phyloP scores from a whole-genome alignment of 1,140 invertebrate genomes.

The Lasaia peninsularis region DNA sequence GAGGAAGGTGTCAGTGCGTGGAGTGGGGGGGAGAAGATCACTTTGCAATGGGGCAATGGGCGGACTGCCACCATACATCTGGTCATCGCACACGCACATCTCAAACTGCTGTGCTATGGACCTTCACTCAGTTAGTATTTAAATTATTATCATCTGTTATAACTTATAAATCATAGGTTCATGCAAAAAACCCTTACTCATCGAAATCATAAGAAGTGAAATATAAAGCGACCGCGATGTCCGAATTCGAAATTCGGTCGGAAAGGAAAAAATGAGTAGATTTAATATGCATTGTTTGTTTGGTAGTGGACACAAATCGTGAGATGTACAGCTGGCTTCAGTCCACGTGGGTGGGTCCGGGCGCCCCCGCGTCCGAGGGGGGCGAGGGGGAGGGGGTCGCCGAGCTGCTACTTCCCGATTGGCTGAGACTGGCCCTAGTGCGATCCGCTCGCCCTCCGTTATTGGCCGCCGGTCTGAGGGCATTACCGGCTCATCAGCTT shows the following conservation, averaged over 20 bases:
- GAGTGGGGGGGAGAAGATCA: slow-evolving; percentile 67
- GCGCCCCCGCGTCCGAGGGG: slow-evolving; percentile 85
- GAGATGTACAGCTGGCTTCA: slow-evolving; percentile 83
- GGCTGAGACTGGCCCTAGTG: slow-evolving; percentile 96
- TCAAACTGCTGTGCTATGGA: slow-evolving; percentile 93
- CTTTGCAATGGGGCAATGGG: slow-evolving; percentile 91
- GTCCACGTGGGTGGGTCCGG: slow-evolving; percentile 87
- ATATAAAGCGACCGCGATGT: too few relatives aligned
- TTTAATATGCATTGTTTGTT: neutral
- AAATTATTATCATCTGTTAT: neutral
- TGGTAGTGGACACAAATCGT: slow-evolving; percentile 53
- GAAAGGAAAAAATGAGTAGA: too few relatives aligned
- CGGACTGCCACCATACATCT: slow-evolving; percentile 91
- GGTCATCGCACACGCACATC: slow-evolving; percentile 94
- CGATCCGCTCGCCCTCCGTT: slow-evolving; percentile 89
- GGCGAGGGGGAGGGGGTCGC: slow-evolving; percentile 87
- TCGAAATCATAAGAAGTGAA: too few relatives aligned
- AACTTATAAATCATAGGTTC: too few relatives aligned
- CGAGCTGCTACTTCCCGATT: slow-evolving; percentile 93
- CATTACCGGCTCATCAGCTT: slow-evolving; percentile 92
- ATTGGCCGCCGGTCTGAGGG: slow-evolving; percentile 91
- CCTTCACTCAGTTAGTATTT: slow-evolving; percentile 74
- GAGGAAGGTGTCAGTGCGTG: slow-evolving; percentile 70
- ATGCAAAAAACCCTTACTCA: too few relatives aligned
- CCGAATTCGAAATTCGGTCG: too few relatives aligned